A percentile compares a stretch with the other conserved stretches of the same genome.
Conservation (phyloP, 1,140 invertebrate species). For the Doryteuthis pealeii region DNA sequence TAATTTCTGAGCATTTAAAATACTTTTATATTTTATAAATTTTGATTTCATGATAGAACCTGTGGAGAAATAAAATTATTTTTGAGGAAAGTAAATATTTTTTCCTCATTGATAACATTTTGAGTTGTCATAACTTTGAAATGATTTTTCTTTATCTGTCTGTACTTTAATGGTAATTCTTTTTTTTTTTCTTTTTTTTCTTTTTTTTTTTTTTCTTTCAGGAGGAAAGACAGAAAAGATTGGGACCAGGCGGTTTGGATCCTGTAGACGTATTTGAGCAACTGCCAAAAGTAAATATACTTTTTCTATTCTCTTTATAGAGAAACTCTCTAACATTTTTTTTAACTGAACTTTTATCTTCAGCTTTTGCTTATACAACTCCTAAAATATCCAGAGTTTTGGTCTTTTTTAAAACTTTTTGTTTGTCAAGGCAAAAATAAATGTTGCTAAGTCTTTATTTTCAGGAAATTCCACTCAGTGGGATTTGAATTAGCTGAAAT, state of each 20-base stretch:
- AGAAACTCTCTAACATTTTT: not conserved
- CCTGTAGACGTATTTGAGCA: constrained; percentile 95
- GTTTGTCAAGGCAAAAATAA: not conserved
- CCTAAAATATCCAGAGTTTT: not conserved
- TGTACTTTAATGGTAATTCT: too few relatives aligned
- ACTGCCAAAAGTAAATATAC: constrained; percentile 77
- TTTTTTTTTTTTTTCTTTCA: constrained; percentile 35
- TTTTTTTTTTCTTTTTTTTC: not conserved
- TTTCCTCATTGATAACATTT: too few relatives aligned
- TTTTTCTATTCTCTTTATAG: too few relatives aligned
- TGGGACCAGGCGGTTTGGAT: constrained; percentile 96
- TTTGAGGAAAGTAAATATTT: too few relatives aligned
- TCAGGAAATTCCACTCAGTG: too few relatives aligned
- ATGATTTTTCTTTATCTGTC: not conserved
- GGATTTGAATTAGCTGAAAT: too few relatives aligned
- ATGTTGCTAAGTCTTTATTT: too few relatives aligned
- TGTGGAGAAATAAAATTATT: not conserved
- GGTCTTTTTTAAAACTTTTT: not conserved
- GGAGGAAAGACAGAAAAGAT: constrained; percentile 81
- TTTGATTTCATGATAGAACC: too few relatives aligned
- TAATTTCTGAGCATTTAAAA: too few relatives aligned
- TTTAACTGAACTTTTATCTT: not conserved
- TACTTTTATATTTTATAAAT: too few relatives aligned
- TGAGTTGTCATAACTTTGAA: not conserved
- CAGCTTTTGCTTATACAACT: not conserved